Conservation (phyloP, 2,797 vertebrate species). For the Megaceryle alcyon region DNA sequence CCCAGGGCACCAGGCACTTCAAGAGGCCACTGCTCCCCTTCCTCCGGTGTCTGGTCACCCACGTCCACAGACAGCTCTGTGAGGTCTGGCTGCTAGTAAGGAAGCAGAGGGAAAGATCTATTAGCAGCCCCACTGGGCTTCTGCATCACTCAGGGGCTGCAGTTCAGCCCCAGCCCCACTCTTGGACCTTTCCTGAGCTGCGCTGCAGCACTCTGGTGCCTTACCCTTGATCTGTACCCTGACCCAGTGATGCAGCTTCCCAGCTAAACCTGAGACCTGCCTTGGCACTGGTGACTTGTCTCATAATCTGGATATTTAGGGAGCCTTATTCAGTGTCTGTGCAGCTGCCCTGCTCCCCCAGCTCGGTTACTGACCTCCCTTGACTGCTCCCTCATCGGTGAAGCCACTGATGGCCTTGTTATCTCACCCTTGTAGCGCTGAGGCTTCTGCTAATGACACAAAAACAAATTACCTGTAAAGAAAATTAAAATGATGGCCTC, state of each 20-base stretch:
- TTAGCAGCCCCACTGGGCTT: neutral
- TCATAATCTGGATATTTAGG: fast-evolving
- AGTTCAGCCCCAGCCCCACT: neutral
- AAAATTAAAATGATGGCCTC: neutral
- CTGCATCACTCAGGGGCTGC: neutral
- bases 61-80: fast-evolving
- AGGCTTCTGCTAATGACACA: neutral
- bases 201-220: too few species aligned
- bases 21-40: neutral
- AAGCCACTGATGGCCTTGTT: neutral
- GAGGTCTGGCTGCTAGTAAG: neutral
- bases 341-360: fast-evolving
- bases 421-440: fast-evolving
- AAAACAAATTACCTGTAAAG: neutral
- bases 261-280: neutral
- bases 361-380: fast-evolving
- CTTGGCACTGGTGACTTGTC: fast-evolving
- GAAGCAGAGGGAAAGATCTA: fast-evolving
- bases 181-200: neutral
- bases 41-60: fast-evolving
- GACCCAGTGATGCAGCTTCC: fast-evolving
- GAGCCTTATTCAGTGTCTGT: fast-evolving
- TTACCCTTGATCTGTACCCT: fast-evolving
- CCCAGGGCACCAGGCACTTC: neutral
- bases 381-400: fast-evolving